A percentile compares a stretch with the other conserved stretches of the same genome.
Evolutionary conservation across 2,113 vertebrate genomes (phyloP).

Genomic region (Pristiophorus japonicus): DNA sequence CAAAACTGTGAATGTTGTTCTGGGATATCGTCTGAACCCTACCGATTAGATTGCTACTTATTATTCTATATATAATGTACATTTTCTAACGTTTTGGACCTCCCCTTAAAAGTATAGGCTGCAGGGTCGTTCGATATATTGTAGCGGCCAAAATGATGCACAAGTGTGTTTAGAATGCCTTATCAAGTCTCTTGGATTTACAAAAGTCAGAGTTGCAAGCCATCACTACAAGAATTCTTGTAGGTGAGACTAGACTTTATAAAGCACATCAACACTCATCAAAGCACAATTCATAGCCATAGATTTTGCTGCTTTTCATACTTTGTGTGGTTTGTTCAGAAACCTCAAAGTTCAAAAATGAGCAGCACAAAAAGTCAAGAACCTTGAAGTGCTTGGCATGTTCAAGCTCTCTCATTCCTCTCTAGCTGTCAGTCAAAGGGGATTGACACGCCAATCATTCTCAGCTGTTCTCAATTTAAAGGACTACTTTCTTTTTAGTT

Average conservation of each 20-base stretch:
- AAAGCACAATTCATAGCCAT: neutral
- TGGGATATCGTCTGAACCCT: neutral
- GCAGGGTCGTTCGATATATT: neutral
- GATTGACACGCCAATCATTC: slow-evolving; percentile 46
- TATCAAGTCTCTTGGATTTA: neutral
- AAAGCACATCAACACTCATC: neutral
- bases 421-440: slow-evolving; percentile 44
- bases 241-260: neutral
- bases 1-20: neutral
- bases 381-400: slow-evolving; percentile 31
- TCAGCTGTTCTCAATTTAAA: slow-evolving; percentile 18
- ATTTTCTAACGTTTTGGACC: neutral
- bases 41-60: neutral
- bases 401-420: slow-evolving; percentile 41
- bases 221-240: neutral
- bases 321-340: neutral
- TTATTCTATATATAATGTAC: neutral
- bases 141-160: neutral
- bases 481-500: slow-evolving; percentile 39
- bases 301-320: neutral
- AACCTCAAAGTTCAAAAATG: slow-evolving; percentile 23
- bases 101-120: neutral
- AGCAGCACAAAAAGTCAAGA: neutral
- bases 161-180: neutral
- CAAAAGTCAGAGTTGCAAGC: neutral